Conservation (phyloP, 2,113 vertebrate species). For the Orycteropus afer region DNA sequence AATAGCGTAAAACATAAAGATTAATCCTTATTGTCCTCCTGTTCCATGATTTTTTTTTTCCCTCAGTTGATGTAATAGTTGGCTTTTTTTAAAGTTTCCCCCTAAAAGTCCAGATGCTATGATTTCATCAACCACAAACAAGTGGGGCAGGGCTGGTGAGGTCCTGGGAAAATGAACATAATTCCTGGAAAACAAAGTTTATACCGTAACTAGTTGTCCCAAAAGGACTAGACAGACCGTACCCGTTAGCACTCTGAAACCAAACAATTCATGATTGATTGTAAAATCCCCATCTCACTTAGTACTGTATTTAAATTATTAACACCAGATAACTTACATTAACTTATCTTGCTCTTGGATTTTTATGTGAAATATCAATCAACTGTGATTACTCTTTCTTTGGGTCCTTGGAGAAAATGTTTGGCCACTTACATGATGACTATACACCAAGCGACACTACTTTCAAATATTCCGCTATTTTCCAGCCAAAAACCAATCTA, state of each 20-base stretch:
- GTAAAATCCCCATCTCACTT: conserved; percentile 33
- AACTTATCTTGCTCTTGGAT: conserved; percentile 61
- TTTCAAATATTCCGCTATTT: conserved; percentile 65
- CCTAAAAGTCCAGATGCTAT: conserved; percentile 77
- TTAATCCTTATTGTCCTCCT: conserved; percentile 52
- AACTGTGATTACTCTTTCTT: conserved; percentile 48
- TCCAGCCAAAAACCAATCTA: conserved; percentile 63
- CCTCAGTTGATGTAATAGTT: conserved; percentile 74
- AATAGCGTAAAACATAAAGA: conserved; percentile 56
- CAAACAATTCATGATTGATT: conserved; percentile 56
- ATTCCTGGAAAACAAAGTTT: conserved; percentile 69
- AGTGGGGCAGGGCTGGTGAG: conserved; percentile 72
- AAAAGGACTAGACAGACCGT: conserved; percentile 25
- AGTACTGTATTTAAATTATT: conserved; percentile 54
- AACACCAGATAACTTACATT: conserved; percentile 66
- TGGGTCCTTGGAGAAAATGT: conserved; percentile 54
- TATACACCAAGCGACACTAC: conserved; percentile 42
- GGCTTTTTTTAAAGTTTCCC: conserved; percentile 71
- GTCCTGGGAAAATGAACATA: conserved; percentile 68
- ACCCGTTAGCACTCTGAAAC: conserved; percentile 55
- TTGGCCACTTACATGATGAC: conserved; percentile 65
- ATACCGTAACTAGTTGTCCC: conserved; percentile 49
- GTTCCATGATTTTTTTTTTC: conserved; percentile 63
- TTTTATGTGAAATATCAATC: conserved; percentile 67
- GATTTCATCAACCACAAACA: conserved; percentile 81